Evolutionary conservation across 2,797 vertebrate genomes (phyloP).

Genomic region (Cyclopterus lumpus): DNA sequence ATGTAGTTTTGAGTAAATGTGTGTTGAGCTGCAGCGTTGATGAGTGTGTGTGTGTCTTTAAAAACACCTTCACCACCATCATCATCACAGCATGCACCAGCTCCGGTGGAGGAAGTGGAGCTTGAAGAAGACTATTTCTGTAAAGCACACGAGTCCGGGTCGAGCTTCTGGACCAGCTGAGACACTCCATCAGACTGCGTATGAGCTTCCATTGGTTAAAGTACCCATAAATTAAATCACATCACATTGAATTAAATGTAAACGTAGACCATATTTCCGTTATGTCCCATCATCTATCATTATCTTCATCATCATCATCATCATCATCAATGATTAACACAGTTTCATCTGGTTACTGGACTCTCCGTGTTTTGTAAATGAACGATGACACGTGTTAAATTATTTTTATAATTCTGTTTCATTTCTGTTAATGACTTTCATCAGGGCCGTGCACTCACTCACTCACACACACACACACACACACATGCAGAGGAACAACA

Average conservation of each 20-base stretch:
- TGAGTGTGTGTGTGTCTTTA: constrained; percentile 42
- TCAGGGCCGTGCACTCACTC: not conserved
- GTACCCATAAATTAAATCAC: not conserved
- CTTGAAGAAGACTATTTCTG: constrained; percentile 63
- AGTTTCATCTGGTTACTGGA: not conserved
- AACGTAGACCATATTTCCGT: not conserved
- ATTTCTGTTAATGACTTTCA: not conserved
- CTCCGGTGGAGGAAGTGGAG: constrained; percentile 56
- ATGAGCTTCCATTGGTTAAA: no score
- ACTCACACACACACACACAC: no score
- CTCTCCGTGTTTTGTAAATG: not conserved
- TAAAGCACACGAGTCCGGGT: constrained; percentile 32
- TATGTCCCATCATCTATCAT: not conserved
- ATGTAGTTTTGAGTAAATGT: constrained; percentile 19
- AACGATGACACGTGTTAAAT: not conserved
- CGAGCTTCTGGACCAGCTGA: constrained; percentile 55
- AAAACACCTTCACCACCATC: no score
- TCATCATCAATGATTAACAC: not conserved
- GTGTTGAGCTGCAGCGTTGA: constrained; percentile 44
- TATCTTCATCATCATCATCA: not conserved
- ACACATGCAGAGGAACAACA: not conserved
- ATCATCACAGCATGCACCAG: constrained; percentile 22
- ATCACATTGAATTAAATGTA: not conserved
- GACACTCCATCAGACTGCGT: constrained; percentile 45
- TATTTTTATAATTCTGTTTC: not conserved